Evolutionary conservation across 2,797 vertebrate species (phyloP), one percentile per base, ranked within the genome.

Genomic region (Pangasius sanitwongsei): DNA sequence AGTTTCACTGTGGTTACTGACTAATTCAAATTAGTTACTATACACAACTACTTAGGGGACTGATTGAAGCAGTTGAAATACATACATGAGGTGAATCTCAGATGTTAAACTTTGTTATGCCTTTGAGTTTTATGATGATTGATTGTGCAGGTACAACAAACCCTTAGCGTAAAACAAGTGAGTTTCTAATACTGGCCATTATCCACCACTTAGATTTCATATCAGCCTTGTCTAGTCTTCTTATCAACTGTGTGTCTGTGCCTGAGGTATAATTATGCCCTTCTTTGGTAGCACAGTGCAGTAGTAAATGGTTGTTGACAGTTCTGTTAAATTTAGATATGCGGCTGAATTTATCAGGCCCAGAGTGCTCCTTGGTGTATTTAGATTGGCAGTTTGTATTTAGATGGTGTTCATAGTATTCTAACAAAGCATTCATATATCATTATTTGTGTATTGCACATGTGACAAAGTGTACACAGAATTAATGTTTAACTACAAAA

Each of bases 311-410:
- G 69, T 59, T 87, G 88, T 89, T 89, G 77, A 86, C 87, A 91
- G 70, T 85, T 80, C 85, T 63, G 88, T 89, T 92, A 92, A 89
- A 91, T 92, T 90, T 90, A 92, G 88, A 90, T 44, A 77, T 86
- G 83, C 87, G n/a, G 87, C 82, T 89, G 78, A 85, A 89, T 87
- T 86, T 91, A 90, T 81, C 89, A 89, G 85, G 85, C 87, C 74
- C 55, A 77, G 74, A 84, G 86, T 83, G 87, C 77, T 85, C 48
- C 75, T 89, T 37, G 50, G 85, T 77, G 53, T 48, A 9, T 48
- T 48, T 48, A 91, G 86, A 82, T 85, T 61, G 77, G 57, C 69
- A 61, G 86, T 59, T 86, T 89, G 57, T 77, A 75, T 80, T 85
- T 12, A 86, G 15, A 61, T 23, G 61, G 7, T 44, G 25, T n/a